Evolutionary conservation across 2,888 invertebrate species (phyloP).

Genomic region (Girardia tigrina): DNA sequence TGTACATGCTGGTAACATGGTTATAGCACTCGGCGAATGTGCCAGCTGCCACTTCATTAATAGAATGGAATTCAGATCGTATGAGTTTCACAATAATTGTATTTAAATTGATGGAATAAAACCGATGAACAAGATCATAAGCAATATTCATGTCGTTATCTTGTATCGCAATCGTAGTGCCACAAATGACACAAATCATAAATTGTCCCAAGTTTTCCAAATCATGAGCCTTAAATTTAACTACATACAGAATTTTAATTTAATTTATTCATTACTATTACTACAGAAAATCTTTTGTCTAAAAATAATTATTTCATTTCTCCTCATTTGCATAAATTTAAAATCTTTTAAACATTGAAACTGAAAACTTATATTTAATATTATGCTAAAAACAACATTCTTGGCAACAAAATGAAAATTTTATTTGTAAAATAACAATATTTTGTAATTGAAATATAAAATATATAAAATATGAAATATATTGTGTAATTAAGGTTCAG

Average conservation of each 20-base stretch:
- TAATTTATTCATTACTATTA: no score
- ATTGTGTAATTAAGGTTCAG: no score
- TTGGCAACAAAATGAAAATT: no score
- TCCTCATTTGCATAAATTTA: no score
- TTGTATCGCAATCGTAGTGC: slow-evolving; percentile 28
- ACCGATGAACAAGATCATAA: slow-evolving; percentile 16
- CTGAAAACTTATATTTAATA: no score
- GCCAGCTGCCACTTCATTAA: slow-evolving; percentile 25
- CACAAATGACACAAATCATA: slow-evolving; percentile 31
- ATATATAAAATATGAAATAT: no score
- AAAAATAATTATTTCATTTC: no score
- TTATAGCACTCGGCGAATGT: slow-evolving; percentile 31
- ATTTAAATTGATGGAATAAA: slow-evolving; percentile 25
- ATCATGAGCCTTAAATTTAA: slow-evolving; percentile 9
- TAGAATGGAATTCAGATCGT: neutral
- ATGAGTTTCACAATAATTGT: slow-evolving; percentile 1
- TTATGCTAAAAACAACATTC: no score
- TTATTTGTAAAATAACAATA: no score
- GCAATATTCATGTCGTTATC: slow-evolving; percentile 25
- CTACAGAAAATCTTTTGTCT: no score
- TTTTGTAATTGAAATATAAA: no score
- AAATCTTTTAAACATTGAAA: no score
- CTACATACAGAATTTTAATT: neutral
- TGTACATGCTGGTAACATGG: slow-evolving; percentile 25
- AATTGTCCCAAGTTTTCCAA: slow-evolving; percentile 28